Base-by-base conservation (phyloP, 2,888 invertebrate species). In the Reticulitermes lucifugus region DNA sequence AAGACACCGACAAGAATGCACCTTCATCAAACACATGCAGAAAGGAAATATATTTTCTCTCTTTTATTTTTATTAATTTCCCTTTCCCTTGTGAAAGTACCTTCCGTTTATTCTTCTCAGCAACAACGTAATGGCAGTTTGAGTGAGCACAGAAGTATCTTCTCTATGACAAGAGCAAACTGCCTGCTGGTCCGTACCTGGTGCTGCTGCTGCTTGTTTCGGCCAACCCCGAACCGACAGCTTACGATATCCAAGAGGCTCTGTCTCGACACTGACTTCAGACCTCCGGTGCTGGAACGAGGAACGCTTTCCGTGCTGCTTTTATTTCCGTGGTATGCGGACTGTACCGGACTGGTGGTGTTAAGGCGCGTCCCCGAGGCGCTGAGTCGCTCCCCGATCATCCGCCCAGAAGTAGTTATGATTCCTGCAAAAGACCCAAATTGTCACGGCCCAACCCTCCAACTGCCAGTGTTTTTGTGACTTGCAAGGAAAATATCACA, bases 201-300 rank as follows among this genome's bases (percentile, higher is more conserved):
- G 88, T 89, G 88, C 59, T 85, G 85, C 87, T 88, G 88, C 79
- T 88, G 88, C 60, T 85, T 84, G 87, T 88, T 89, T 84, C 90
- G 89, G 86, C 89, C 89, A 46, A 90, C 90, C 89, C 96, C 95
- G 93, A 96, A 94, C 91, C 96, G 95, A 91, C 95, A 95, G 91
- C 95, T 95, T 91, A 96, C 95, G 91, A 97, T 91, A 91, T 94
- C 94, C 88, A 94, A 90, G 85, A 94, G 92, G 89, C 94, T 94
- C 90, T 94, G 93, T 88, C 93, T 92, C 77, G 94, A 94, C 81
- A 93, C 93, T 83, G 94, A 93, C 89, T 92, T 93, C 84, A 91
- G 90, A 84, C 91, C 90, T 88, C 91, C 90, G 88, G 91, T 85
- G 51, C 88, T 88, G 85, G 88, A 91, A 86, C 92, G 90, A 87